Conservation (phyloP, 92 coral and sea anemone genomes). For the Pocillopora grandis region DNA sequence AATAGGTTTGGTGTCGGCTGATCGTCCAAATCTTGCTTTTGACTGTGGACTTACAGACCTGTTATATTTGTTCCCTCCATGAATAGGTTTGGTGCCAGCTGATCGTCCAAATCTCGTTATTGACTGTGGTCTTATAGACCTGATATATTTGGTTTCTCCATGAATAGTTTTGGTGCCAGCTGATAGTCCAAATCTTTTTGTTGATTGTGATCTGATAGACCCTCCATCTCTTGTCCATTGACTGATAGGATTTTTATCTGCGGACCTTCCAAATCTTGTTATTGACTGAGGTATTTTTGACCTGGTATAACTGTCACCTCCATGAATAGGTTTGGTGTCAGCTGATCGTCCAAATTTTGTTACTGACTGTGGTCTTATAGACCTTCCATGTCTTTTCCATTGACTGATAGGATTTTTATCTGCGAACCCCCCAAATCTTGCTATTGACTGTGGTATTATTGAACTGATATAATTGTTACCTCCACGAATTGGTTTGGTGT, state of each 20-base stretch:
- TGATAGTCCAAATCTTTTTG: conserved; percentile 1
- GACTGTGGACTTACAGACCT: background rate
- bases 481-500: background rate
- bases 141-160: too few relatives aligned
- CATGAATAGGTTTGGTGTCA: background rate
- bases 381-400: background rate
- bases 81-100: too few relatives aligned
- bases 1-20: background rate
- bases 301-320: background rate
- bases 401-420: background rate
- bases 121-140: background rate
- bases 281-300: background rate
- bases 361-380: conserved; percentile 7
- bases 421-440: background rate
- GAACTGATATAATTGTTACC: background rate
- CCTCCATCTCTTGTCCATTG: background rate
- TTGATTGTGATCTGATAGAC: background rate
- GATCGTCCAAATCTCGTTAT: conserved; percentile 13
- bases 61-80: background rate
- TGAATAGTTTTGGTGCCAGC: too few relatives aligned
- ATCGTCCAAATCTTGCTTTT: conserved; percentile 3
- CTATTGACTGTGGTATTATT: background rate
- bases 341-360: conserved; percentile 20
- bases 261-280: conserved; percentile 8
- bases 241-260: background rate